A percentile compares a stretch with the other conserved stretches of the same genome.
Conservation (phyloP, 2,797 vertebrate species). For the Tauraco hartlaubi region DNA sequence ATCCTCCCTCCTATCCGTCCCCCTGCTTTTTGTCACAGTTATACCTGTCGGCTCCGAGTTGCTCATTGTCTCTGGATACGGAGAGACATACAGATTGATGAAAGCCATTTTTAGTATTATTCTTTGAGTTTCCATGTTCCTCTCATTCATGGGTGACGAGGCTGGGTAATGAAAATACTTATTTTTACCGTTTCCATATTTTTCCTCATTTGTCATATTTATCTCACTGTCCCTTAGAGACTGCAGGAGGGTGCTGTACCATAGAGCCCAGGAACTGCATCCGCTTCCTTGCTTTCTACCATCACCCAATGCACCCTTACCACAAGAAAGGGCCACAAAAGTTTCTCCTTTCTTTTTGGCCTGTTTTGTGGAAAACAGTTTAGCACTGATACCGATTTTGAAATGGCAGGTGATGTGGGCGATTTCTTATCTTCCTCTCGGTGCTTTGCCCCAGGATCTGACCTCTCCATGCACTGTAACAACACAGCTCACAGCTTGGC, state of each 20-base stretch:
- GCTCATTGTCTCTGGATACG: not conserved
- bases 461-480: not conserved
- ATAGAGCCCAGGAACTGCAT: not conserved
- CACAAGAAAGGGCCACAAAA: not conserved
- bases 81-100: not conserved
- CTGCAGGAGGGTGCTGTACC: not conserved
- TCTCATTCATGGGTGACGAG: not conserved
- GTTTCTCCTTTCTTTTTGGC: not conserved
- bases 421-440: not conserved
- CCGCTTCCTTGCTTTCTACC: not conserved
- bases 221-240: not conserved
- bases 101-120: not conserved
- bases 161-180: not conserved
- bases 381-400: not conserved
- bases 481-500: not conserved
- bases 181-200: not conserved
- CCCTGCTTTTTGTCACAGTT: not conserved
- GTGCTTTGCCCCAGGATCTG: not conserved
- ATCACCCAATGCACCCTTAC: not conserved
- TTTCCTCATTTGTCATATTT: not conserved
- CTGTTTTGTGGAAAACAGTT: not conserved
- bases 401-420: not conserved
- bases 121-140: not conserved
- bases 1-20: not conserved
- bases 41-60: not conserved